Conservation (phyloP, 2,113 vertebrate species). For the Trochalopteron elliotii region DNA sequence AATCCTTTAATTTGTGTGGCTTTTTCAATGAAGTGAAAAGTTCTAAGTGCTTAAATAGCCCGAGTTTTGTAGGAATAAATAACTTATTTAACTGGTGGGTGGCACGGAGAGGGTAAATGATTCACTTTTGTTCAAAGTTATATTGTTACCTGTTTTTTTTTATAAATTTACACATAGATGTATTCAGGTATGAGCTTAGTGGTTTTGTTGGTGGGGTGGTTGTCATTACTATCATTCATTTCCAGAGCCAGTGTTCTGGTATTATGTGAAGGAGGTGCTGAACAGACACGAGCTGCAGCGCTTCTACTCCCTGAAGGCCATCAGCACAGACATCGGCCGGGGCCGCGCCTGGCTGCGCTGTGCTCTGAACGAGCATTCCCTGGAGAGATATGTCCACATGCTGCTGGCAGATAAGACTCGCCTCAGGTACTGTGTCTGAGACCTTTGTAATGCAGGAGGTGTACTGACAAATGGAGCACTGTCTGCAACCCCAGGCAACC, state of each 20-base stretch:
- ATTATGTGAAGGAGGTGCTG: conserved; percentile 93
- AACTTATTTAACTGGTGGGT: background rate
- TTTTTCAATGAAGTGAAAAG: background rate
- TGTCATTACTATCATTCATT: background rate
- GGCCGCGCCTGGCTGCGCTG: conserved; percentile 97
- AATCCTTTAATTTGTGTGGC: background rate
- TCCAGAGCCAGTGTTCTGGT: conserved; percentile 93
- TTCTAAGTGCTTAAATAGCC: background rate
- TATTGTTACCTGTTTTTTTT: background rate
- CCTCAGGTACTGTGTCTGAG: conserved; percentile 78
- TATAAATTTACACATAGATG: background rate
- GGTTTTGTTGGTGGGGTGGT: background rate
- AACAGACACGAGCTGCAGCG: conserved; percentile 93
- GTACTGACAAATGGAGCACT: background rate
- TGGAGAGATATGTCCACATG: conserved; percentile 92
- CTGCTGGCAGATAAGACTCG: conserved; percentile 86
- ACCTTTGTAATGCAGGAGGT: background rate
- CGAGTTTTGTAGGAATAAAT: background rate
- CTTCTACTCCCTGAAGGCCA: conserved; percentile 88
- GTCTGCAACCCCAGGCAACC: background rate
- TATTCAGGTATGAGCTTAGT: background rate
- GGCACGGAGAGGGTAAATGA: background rate
- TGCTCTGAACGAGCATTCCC: conserved; percentile 93
- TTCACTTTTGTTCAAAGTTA: background rate
- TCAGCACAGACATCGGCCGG: conserved; percentile 86